Percentiles rank a stretch among this genome's conserved stretches.
These are phyloP conservation scores for Mormyrops attenuatus DNA, from an alignment of 2,797 vertebrate species.

Conservation along the genomic window DNA sequence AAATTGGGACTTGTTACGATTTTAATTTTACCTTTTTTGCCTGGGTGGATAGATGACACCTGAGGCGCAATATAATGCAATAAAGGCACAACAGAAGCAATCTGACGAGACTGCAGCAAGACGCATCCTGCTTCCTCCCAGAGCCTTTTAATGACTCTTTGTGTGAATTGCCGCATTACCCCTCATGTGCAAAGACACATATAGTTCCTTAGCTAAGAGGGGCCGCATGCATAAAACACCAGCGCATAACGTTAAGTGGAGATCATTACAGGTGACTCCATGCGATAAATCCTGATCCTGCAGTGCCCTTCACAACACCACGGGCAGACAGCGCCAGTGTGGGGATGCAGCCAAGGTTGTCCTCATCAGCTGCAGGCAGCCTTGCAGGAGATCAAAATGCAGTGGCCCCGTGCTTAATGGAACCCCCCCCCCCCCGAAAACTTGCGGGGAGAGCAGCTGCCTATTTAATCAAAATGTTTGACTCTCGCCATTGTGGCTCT, in stretches of 20 bases:
- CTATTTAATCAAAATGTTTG: constrained; percentile 7
- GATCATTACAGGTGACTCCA: neutral
- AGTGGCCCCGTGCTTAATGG: neutral
- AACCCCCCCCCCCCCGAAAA: neutral
- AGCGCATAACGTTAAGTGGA: neutral
- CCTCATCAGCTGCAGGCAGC: neutral
- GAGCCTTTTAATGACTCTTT: neutral
- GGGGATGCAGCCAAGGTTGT: neutral
- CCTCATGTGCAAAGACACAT: neutral
- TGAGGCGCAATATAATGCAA: neutral
- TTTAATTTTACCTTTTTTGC: constrained; percentile 13
- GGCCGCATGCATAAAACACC: neutral
- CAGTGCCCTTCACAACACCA: neutral
- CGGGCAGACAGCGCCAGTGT: neutral
- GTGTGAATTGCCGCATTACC: neutral
- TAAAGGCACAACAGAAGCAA: neutral
- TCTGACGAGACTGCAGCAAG: neutral
- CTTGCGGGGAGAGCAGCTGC: neutral
- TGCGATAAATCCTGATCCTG: neutral
- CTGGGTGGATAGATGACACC: constrained; percentile 1
- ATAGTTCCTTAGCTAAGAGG: neutral
- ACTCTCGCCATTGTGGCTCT: neutral
- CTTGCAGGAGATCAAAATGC: constrained; percentile 10
- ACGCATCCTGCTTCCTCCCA: neutral
- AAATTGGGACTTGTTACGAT: neutral